Evolutionary conservation across 2,888 invertebrate genomes (phyloP).

Genomic region (Mythimna vitellina): DNA sequence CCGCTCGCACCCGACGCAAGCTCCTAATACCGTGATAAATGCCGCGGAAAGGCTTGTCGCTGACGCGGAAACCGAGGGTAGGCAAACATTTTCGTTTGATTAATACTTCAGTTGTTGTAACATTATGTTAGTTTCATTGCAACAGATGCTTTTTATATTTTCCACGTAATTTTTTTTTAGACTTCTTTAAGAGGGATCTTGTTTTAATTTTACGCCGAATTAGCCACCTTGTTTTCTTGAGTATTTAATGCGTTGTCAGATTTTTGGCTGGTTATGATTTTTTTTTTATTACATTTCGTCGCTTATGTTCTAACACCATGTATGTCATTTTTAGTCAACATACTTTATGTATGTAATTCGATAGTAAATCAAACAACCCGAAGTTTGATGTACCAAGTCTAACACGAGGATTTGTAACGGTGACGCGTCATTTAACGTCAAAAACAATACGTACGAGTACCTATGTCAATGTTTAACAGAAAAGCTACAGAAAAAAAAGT

Average conservation of each 20-base stretch:
- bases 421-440: no score
- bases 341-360: no score
- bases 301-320: no score
- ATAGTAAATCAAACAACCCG: no score
- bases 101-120: constrained; percentile 77
- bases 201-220: constrained; percentile 86
- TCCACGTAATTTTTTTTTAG: constrained; percentile 78
- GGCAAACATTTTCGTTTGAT: constrained; percentile 70
- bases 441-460: no score
- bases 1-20: constrained; percentile 82
- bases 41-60: constrained; percentile 89
- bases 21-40: constrained; percentile 90
- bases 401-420: no score
- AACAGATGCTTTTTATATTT: constrained; percentile 83
- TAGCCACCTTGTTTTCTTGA: constrained; percentile 78
- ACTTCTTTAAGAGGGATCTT: constrained; percentile 73
- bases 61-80: constrained; percentile 85
- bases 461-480: no score
- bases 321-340: no score
- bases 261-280: constrained; percentile 56
- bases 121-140: constrained; percentile 71
- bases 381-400: no score
- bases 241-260: constrained; percentile 71
- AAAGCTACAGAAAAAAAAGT: no score
- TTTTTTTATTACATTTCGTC: not conserved